These are phyloP conservation scores for Syritta pipiens DNA, from an alignment of 2,888 invertebrate genomes.

Conservation along the genomic window DNA sequence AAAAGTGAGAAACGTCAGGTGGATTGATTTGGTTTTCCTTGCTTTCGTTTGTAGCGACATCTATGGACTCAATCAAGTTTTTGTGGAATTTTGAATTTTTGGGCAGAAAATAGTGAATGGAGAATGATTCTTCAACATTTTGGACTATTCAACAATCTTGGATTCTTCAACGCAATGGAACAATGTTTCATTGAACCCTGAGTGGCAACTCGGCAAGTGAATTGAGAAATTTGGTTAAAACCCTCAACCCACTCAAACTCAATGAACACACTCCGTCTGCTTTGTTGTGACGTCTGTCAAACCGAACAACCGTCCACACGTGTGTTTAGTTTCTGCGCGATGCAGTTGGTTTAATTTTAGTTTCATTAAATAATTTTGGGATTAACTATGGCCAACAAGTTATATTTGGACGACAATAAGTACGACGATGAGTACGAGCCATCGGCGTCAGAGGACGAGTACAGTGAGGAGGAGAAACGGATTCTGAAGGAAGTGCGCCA, in stretches of 20 bases:
- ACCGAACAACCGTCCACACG: slow-evolving; percentile 8
- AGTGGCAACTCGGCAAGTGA: too few relatives aligned
- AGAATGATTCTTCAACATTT: too few relatives aligned
- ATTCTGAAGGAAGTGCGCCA: slow-evolving; percentile 83
- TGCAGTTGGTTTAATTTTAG: neutral
- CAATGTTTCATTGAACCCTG: too few relatives aligned
- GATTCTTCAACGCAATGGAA: too few relatives aligned
- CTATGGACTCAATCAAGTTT: too few relatives aligned
- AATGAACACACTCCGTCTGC: neutral
- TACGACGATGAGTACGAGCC: slow-evolving; percentile 82
- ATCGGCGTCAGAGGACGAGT: slow-evolving; percentile 87
- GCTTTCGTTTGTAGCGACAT: neutral
- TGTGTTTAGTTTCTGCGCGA: neutral
- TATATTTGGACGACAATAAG: slow-evolving; percentile 72
- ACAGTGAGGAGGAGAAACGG: slow-evolving; percentile 83
- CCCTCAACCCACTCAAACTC: neutral
- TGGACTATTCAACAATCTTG: too few relatives aligned
- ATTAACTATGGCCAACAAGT: slow-evolving; percentile 72
- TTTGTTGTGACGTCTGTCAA: slow-evolving; percentile 12
- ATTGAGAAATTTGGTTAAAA: too few relatives aligned
- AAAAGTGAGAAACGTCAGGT: neutral
- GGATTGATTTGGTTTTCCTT: neutral
- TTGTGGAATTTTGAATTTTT: too few relatives aligned
- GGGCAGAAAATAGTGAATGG: too few relatives aligned
- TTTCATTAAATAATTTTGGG: slow-evolving; percentile 9